Conservation (phyloP, 2,888 invertebrate species). For the Catocala nupta region DNA sequence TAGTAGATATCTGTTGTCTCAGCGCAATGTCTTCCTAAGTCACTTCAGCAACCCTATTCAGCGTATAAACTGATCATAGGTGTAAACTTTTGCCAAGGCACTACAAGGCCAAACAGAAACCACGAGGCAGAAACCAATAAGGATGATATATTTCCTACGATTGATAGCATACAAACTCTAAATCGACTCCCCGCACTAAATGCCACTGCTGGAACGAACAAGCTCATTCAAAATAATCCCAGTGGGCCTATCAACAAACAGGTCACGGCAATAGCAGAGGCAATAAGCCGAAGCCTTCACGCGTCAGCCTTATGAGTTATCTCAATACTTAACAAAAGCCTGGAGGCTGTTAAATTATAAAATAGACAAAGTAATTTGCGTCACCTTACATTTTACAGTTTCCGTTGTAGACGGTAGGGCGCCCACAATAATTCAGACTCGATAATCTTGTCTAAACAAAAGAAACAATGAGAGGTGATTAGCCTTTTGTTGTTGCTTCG, state of each 20-base stretch:
- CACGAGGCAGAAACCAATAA: too few relatives aligned
- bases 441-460: constrained; percentile 32
- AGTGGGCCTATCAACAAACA: constrained; percentile 26
- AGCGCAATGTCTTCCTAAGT: too few relatives aligned
- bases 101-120: too few relatives aligned
- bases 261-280: constrained; percentile 16
- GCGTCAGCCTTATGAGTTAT: constrained; percentile 49
- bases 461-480: constrained; percentile 46
- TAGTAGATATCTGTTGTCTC: too few relatives aligned
- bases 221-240: constrained; percentile 2
- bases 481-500: constrained; percentile 41
- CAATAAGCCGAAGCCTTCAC: constrained; percentile 36
- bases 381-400: constrained; percentile 67
- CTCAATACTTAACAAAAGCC: constrained; percentile 52
- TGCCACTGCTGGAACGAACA: too few relatives aligned
- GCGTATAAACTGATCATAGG: too few relatives aligned
- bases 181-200: too few relatives aligned
- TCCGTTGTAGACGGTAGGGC: constrained; percentile 53
- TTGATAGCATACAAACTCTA: too few relatives aligned
- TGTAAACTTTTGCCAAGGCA: too few relatives aligned
- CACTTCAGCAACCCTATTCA: too few relatives aligned
- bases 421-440: constrained; percentile 32
- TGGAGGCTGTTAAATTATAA: constrained; percentile 60
- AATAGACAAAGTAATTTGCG: constrained; percentile 69
- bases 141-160: too few relatives aligned